Conservation (phyloP, 2,888 invertebrate genomes). For the Ypsolopha sequella region DNA sequence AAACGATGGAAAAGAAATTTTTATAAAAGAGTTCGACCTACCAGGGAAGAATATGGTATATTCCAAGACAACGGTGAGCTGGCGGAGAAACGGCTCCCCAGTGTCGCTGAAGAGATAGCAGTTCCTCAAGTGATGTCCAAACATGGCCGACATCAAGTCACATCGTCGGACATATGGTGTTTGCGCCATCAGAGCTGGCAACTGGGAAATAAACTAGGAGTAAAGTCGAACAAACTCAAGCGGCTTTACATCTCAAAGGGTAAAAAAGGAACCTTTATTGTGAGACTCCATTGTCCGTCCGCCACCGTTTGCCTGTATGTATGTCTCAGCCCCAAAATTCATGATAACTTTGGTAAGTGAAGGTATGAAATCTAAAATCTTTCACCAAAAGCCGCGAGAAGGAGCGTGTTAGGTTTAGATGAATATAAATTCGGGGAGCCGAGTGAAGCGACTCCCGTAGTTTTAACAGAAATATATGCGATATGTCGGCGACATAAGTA, state of each 20-base stretch:
- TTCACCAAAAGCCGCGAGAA: too few relatives aligned
- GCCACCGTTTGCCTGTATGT: background rate
- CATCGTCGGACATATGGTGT: constrained; percentile 59
- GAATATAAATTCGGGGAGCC: too few relatives aligned
- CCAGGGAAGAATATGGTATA: constrained; percentile 63
- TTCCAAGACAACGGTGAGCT: constrained; percentile 52
- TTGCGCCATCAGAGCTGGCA: constrained; percentile 42
- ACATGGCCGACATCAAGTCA: constrained; percentile 63
- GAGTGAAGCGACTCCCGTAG: too few relatives aligned
- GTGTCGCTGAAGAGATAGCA: constrained; percentile 63
- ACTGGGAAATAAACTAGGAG: constrained; percentile 18
- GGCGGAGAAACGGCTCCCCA: constrained; percentile 58
- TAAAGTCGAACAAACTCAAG: background rate
- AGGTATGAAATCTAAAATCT: too few relatives aligned
- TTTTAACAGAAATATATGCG: too few relatives aligned
- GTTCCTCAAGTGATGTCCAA: constrained; percentile 56
- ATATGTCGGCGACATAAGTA: too few relatives aligned
- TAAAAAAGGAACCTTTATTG: background rate
- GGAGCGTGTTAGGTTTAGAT: too few relatives aligned
- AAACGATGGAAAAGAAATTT: too few relatives aligned
- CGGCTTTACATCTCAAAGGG: background rate
- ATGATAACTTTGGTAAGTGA: too few relatives aligned
- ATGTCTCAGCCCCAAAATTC: background rate
- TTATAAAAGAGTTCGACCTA: constrained; percentile 15
- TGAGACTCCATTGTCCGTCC: background rate